Evolutionary conservation across 2,888 invertebrate genomes (phyloP), one percentile per base, ranked within the genome.

Genomic region (Pyrocoelia pectoralis): DNA sequence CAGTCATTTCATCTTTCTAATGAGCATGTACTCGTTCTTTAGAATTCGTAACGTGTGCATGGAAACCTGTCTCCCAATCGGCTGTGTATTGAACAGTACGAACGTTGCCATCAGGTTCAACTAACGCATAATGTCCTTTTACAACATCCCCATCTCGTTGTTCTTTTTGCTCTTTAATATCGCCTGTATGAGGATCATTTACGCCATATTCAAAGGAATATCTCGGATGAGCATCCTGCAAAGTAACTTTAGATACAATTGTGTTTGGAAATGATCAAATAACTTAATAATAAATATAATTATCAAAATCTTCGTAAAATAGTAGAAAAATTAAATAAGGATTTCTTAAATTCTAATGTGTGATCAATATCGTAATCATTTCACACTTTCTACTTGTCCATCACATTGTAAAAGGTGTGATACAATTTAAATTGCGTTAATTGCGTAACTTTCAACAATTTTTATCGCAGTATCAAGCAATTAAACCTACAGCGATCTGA

Each of bases 51-150:
- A 91, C 89, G 76, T 87, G 84, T 63, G 91, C 91, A 78, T 90
- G 90, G 84, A 91, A 91, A 74, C 91, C 91, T 72, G 88, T 90
- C 80, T 90, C 87, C 90, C 90, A 91, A 79, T 91, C 91, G 58
- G 91, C 91, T 59, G 88, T 86, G 80, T 91, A 91, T 80, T 89
- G 86, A 61, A 91, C 91, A 1, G 89, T 91, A 69, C 91, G 85
- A 59, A 90, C 88, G 67, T 89, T 89, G 59, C 91, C 91, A 81
- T 91, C 90, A 48, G 90, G 89, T 78, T 91, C 91, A 65, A 89
- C 75, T 38, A 83, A 70, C 8, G 80, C 79, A 71, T 83, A 82
- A 61, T 81, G 81, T 78, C 91, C 91, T 79, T 85, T 86, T 17
- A 91, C 90, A 33, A 89, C 88, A 76, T 91, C 91, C 1, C 91